These are phyloP conservation scores for Calonectris borealis DNA, from an alignment of 2,113 vertebrate species.

Conservation along the genomic window DNA sequence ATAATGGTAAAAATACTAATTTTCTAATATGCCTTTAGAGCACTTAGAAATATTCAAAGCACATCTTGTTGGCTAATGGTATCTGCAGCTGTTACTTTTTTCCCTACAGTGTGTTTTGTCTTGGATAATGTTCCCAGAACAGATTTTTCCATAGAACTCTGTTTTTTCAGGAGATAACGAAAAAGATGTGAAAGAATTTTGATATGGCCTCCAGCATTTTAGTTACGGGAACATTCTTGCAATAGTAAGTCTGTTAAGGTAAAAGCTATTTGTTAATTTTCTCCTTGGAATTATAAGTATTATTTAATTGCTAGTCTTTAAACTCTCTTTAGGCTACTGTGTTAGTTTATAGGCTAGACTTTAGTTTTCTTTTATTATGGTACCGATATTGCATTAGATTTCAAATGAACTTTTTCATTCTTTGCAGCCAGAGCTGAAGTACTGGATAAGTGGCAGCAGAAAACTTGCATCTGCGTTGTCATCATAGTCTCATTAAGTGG, in stretches of 20 bases:
- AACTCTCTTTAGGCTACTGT: neutral
- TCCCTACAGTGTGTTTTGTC: neutral
- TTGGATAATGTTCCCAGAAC: neutral
- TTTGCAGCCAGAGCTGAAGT: conserved; percentile 58
- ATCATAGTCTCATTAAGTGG: neutral
- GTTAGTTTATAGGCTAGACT: neutral
- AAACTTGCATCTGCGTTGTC: neutral
- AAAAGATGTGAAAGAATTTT: conserved; percentile 24
- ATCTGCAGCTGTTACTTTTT: neutral
- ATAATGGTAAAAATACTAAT: neutral
- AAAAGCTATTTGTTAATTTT: neutral
- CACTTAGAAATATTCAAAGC: neutral
- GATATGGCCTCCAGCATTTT: neutral
- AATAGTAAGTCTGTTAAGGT: neutral
- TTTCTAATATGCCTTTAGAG: conserved; percentile 12
- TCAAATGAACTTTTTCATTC: conserved; percentile 7
- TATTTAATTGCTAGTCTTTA: neutral
- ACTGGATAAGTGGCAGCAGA: neutral
- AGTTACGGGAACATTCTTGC: neutral
- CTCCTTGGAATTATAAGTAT: neutral
- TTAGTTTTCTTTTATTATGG: neutral
- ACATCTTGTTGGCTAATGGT: neutral
- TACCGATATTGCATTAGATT: neutral
- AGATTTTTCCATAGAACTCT: conserved; percentile 14
- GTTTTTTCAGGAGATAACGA: neutral